Conservation (phyloP, 2,888 invertebrate species). For the Pammene aurita region DNA sequence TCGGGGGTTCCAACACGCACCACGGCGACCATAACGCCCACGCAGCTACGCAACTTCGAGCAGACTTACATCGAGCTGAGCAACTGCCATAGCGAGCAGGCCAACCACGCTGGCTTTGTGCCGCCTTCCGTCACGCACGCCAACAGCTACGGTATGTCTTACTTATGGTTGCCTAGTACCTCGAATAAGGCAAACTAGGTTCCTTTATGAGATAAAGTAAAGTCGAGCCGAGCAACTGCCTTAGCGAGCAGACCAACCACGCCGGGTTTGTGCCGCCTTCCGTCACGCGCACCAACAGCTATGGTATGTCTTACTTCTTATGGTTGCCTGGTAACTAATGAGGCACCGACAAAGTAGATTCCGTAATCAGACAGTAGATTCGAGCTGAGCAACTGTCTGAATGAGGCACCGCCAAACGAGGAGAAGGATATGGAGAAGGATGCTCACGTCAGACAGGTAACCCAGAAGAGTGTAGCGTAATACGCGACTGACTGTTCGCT, state of each 20-base stretch:
- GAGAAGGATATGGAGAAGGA: too few relatives aligned
- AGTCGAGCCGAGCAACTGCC: constrained; percentile 92
- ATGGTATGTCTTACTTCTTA: constrained; percentile 65
- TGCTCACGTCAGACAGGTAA: too few relatives aligned
- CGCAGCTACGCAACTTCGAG: constrained; percentile 95
- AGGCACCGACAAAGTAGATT: too few relatives aligned
- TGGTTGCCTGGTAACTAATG: too few relatives aligned
- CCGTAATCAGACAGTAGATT: too few relatives aligned
- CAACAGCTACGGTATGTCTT: constrained; percentile 77
- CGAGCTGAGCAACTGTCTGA: too few relatives aligned
- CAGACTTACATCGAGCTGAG: constrained; percentile 95
- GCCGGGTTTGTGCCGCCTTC: constrained; percentile 96
- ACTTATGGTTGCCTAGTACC: constrained; percentile 13
- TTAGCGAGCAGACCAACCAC: constrained; percentile 90
- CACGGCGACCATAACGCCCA: constrained; percentile 96
- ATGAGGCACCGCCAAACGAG: too few relatives aligned
- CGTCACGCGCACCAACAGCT: constrained; percentile 78
- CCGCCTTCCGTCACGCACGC: constrained; percentile 87
- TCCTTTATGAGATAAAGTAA: too few relatives aligned
- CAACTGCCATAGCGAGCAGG: constrained; percentile 88
- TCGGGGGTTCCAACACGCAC: constrained; percentile 96
- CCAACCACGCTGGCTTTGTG: constrained; percentile 96
- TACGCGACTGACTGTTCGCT: too few relatives aligned
- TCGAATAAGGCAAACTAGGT: too few relatives aligned
- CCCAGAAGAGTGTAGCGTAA: too few relatives aligned